A percentile compares a stretch with the other conserved stretches of the same genome.
phyloP scores from a whole-genome alignment of 1,140 invertebrate genomes.

The Hesperophylax magnus region DNA sequence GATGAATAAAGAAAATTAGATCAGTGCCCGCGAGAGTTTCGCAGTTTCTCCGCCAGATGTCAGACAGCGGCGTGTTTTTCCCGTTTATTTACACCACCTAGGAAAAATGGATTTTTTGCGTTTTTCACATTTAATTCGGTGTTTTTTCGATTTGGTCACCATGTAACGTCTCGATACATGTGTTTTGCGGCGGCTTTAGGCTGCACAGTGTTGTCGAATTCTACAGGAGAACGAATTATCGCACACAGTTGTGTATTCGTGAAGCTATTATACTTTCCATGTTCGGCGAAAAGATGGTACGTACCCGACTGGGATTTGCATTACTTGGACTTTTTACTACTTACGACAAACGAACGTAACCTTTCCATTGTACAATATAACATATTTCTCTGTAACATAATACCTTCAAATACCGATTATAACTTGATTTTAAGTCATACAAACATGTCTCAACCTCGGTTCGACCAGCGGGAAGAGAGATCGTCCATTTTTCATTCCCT shows the following conservation, averaged over 20 bases:
- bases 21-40: constrained; percentile 32
- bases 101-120: constrained; percentile 51
- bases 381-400: too few species aligned
- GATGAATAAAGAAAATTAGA: background rate
- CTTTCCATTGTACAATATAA: too few species aligned
- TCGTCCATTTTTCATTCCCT: too few species aligned
- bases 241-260: background rate
- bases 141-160: constrained; percentile 9
- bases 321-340: background rate
- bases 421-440: too few species aligned
- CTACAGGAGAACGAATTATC: background rate
- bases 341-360: too few species aligned
- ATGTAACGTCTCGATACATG: constrained; percentile 24
- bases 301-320: constrained; percentile 23
- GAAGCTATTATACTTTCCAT: background rate
- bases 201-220: constrained; percentile 2
- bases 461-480: too few species aligned
- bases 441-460: too few species aligned
- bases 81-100: constrained; percentile 49
- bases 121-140: constrained; percentile 22
- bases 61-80: constrained; percentile 35
- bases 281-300: constrained; percentile 24
- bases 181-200: background rate
- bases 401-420: too few species aligned
- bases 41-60: constrained; percentile 32